Evolutionary conservation across 2,888 invertebrate species (phyloP).

Genomic region (Scaptodrosophila latifasciaeformis): DNA sequence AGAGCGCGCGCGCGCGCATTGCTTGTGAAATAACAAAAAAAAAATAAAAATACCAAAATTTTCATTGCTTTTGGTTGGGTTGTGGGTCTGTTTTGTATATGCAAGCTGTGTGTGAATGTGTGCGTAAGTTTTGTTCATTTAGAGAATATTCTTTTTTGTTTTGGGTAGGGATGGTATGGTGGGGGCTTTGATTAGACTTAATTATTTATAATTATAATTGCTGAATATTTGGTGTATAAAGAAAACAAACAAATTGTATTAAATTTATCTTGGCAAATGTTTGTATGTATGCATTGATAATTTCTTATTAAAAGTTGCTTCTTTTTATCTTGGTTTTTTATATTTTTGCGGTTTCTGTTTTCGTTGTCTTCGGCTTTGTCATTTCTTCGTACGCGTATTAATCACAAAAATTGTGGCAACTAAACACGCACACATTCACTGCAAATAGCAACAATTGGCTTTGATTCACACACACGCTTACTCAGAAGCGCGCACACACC

Average conservation of each 20-base stretch:
- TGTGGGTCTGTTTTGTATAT: background rate
- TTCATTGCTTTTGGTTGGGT: background rate
- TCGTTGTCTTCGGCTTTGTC: constrained; percentile 18
- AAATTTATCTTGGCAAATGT: background rate
- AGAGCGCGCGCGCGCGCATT: background rate
- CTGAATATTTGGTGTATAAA: background rate
- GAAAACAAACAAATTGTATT: background rate
- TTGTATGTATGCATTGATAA: background rate
- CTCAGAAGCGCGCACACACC: constrained; percentile 6
- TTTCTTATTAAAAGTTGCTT: background rate
- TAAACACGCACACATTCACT: background rate
- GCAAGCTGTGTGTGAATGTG: background rate
- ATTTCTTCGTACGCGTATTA: constrained; percentile 18
- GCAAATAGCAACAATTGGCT: too few species aligned
- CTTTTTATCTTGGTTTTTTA: constrained; percentile 5
- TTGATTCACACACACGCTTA: constrained; percentile 24
- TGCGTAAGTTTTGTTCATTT: too few species aligned
- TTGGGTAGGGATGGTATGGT: too few species aligned
- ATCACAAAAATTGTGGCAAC: constrained; percentile 13
- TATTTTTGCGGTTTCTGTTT: constrained; percentile 18
- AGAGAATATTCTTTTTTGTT: too few species aligned
- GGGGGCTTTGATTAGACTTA: too few species aligned
- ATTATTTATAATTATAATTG: too few species aligned
- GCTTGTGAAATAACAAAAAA: background rate
- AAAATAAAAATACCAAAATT: background rate